Conservation (phyloP, 2,888 invertebrate genomes). For the Diachrysia chrysitis region DNA sequence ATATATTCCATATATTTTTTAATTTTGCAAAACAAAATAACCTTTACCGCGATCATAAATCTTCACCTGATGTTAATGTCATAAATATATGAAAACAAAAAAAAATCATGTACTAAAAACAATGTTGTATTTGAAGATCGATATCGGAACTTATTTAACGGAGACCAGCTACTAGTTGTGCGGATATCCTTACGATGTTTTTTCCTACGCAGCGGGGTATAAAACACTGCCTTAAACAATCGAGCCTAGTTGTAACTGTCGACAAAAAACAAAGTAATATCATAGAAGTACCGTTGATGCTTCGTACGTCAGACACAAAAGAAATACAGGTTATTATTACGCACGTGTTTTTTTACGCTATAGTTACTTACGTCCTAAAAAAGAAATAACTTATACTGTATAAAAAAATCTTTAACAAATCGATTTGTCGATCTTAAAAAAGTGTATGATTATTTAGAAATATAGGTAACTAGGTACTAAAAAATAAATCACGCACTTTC, state of each 20-base stretch:
- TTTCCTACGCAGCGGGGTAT: conserved; percentile 46
- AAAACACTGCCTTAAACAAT: conserved; percentile 39
- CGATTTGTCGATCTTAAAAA: too few relatives aligned
- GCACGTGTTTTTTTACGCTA: not conserved
- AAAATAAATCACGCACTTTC: too few relatives aligned
- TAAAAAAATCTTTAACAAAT: too few relatives aligned
- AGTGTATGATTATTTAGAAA: too few relatives aligned
- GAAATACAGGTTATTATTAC: conserved; percentile 22
- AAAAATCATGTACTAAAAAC: conserved; percentile 16
- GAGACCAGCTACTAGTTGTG: conserved; percentile 11
- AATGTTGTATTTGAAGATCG: conserved; percentile 21
- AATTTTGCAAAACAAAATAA: too few relatives aligned
- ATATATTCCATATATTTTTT: too few relatives aligned
- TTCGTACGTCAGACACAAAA: conserved; percentile 9
- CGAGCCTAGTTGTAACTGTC: conserved; percentile 20
- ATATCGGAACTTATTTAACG: conserved; percentile 31
- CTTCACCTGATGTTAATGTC: not conserved
- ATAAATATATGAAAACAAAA: not conserved
- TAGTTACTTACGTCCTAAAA: not conserved
- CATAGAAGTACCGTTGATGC: conserved; percentile 26
- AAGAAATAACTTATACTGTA: not conserved
- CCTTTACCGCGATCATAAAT: too few relatives aligned
- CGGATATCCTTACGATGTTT: conserved; percentile 61
- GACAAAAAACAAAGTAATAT: conserved; percentile 47
- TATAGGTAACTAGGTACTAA: too few relatives aligned